Percentiles rank a stretch among this genome's conserved stretches.
Evolutionary conservation across 2,797 vertebrate genomes (phyloP).

Genomic region (Spinus pinus): DNA sequence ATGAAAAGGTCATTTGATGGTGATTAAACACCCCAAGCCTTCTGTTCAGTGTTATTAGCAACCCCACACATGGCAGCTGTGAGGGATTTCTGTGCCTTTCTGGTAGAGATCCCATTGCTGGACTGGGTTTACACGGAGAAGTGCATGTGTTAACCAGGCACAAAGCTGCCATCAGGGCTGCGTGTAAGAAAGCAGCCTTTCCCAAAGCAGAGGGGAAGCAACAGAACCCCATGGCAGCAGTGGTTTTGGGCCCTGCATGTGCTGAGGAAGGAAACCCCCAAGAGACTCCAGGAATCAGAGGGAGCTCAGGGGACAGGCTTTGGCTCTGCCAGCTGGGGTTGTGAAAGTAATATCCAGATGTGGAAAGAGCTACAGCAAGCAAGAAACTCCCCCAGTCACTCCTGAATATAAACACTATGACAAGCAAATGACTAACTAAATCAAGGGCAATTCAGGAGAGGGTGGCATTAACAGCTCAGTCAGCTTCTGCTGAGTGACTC

Average conservation of each 20-base stretch:
- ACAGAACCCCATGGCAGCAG: background rate
- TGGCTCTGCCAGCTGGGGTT: background rate
- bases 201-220: background rate
- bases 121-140: background rate
- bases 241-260: accelerated
- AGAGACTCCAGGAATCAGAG: background rate
- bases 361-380: background rate
- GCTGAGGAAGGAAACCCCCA: background rate
- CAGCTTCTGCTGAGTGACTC: background rate
- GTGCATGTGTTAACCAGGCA: accelerated
- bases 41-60: background rate
- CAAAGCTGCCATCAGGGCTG: background rate
- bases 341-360: background rate
- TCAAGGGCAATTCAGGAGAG: background rate
- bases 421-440: background rate
- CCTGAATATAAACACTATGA: background rate
- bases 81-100: background rate
- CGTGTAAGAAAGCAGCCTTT: background rate
- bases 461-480: background rate
- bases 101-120: background rate
- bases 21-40: background rate
- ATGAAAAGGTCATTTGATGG: background rate
- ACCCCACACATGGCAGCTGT: accelerated
- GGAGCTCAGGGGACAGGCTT: background rate
- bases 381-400: background rate